phyloP scores from a whole-genome alignment of 2,797 vertebrate species.

The Mionectes olivaceus region DNA sequence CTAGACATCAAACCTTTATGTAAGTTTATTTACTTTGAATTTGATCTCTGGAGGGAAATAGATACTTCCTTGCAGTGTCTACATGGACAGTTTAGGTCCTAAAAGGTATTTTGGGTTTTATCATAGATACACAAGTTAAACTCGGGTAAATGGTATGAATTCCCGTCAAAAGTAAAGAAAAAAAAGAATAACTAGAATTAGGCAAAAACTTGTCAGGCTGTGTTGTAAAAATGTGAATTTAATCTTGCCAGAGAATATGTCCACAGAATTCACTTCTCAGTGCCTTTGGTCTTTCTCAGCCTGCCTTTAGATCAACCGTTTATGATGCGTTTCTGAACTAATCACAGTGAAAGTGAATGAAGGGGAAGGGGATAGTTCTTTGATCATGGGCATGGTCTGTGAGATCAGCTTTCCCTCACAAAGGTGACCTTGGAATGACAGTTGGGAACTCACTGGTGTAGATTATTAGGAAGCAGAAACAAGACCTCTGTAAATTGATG shows the following conservation, averaged over 20 bases:
- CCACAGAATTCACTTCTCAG: background rate
- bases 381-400: background rate
- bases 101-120: background rate
- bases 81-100: background rate
- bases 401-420: background rate
- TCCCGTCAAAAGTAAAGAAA: background rate
- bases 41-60: background rate
- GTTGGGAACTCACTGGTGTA: fast-evolving
- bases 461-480: background rate
- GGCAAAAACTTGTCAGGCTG: background rate
- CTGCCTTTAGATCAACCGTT: background rate
- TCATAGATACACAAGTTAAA: background rate
- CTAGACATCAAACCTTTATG: background rate
- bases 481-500: background rate
- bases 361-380: background rate
- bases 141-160: background rate
- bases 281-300: background rate
- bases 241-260: background rate
- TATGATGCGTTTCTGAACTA: background rate
- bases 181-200: background rate
- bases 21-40: background rate
- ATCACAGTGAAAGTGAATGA: background rate
- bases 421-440: background rate
- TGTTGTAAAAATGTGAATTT: background rate
- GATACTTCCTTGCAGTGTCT: background rate